Conservation (phyloP, 1,140 invertebrate species). For the Mactra quadrangularis region DNA sequence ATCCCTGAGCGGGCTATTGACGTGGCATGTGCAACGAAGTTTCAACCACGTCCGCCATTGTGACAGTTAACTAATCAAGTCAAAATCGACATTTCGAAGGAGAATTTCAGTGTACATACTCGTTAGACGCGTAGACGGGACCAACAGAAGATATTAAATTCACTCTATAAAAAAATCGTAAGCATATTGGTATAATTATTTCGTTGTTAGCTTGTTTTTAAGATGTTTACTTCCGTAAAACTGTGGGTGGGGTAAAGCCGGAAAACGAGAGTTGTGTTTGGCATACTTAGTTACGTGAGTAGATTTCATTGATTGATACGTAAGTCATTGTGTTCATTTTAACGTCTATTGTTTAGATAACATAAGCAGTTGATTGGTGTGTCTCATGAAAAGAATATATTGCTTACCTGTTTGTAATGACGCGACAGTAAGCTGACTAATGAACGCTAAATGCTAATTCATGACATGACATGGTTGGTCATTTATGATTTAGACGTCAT, state of each 20-base stretch:
- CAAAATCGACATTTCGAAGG: neutral
- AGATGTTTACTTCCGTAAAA: conserved; percentile 39
- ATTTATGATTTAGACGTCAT: no score
- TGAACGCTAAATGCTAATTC: no score
- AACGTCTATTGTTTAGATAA: neutral
- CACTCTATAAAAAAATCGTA: neutral
- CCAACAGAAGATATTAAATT: neutral
- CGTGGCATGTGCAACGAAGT: conserved; percentile 78
- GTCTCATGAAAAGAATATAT: no score
- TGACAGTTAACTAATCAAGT: conserved; percentile 51
- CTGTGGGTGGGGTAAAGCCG: conserved; percentile 47
- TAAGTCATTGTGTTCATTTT: neutral
- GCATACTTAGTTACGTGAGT: neutral
- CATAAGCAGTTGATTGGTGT: no score
- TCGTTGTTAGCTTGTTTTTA: neutral
- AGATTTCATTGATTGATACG: neutral
- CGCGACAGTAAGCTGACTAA: no score
- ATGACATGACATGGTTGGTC: no score
- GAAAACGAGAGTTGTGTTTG: neutral
- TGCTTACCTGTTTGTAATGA: no score
- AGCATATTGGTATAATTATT: neutral
- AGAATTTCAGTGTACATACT: neutral
- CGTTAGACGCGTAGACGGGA: neutral
- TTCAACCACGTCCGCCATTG: conserved; percentile 76
- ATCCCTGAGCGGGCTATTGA: conserved; percentile 69